These are phyloP conservation scores for Ceuthmochares aereus DNA, from an alignment of 2,113 vertebrate species.

Conservation along the genomic window DNA sequence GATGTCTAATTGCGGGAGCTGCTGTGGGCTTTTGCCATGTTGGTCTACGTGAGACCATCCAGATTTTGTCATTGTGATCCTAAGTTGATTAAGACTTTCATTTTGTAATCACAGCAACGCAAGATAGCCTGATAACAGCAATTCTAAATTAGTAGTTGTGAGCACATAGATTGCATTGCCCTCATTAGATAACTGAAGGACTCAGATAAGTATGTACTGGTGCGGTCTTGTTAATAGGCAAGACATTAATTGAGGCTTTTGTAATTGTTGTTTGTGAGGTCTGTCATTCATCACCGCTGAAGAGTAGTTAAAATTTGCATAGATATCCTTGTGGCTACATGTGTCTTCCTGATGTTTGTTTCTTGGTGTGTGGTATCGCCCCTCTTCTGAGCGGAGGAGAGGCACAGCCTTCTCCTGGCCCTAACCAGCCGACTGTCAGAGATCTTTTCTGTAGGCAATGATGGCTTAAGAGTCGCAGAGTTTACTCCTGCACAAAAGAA, in stretches of 20 bases:
- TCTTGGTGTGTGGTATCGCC: background rate
- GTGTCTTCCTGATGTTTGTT: background rate
- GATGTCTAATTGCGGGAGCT: background rate
- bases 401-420: background rate
- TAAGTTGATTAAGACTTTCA: background rate
- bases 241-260: conserved; percentile 3
- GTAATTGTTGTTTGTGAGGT: conserved; percentile 43
- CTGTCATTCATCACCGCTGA: background rate
- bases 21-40: accelerated
- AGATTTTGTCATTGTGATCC: background rate
- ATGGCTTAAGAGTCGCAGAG: background rate
- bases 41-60: background rate
- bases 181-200: background rate
- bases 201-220: background rate
- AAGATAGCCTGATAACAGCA: background rate
- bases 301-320: background rate
- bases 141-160: background rate
- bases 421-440: background rate
- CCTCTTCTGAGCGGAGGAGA: background rate
- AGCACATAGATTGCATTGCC: background rate
- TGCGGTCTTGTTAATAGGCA: background rate
- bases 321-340: background rate
- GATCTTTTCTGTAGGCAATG: background rate
- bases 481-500: background rate
- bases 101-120: background rate